Base-by-base conservation (phyloP, 2,888 invertebrate genomes). In the Tribolium freemani region DNA sequence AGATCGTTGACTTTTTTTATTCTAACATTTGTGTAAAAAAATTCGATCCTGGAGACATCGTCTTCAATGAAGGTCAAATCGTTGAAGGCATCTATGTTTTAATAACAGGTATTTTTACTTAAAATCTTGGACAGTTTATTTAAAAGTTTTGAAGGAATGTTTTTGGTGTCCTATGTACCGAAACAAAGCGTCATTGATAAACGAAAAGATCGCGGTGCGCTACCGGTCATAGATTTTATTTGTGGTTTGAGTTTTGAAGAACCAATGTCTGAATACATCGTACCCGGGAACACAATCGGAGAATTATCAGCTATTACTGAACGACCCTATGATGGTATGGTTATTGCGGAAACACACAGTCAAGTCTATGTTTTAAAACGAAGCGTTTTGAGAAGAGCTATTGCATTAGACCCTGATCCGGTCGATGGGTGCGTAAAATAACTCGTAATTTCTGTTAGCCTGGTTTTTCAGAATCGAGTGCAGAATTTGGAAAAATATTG, bases 261-360 rank as follows among this genome's bases (percentile, higher is more conserved):
- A 3, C 87, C 87, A 0, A 85, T 87, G 31, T 86, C 87, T 56
- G 91, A 91, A 75, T 90, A 88, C 74, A 87, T 91, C 9, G 89
- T 90, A 0, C 88, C 90, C 0, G 91, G 91, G 0, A 90, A 89
- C 63, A 89, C 90, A 5, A 85, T 91, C 20, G 91, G 91, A 0
- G 91, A 91, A 44, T 82, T 91, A 31, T 89, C 90, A 71, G 87
- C 90, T 0, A 80, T 91, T 10, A 91, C 91, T 0, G 88, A 87
- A 26, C 87, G 89, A 5, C 87, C 88, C 0, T 88, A 90, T 75
- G 88, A 88, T 74, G 90, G 90, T 75, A 89, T 88, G 0, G 89
- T 90, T 0, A 87, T 88, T 0, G 90, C 91, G 73, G 91, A 91
- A 73, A 90, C 91, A 0, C 88, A 89, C 0, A 90, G 90, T 0